phyloP scores from a whole-genome alignment of 2,888 invertebrate genomes.

The Cyclophora punctaria region DNA sequence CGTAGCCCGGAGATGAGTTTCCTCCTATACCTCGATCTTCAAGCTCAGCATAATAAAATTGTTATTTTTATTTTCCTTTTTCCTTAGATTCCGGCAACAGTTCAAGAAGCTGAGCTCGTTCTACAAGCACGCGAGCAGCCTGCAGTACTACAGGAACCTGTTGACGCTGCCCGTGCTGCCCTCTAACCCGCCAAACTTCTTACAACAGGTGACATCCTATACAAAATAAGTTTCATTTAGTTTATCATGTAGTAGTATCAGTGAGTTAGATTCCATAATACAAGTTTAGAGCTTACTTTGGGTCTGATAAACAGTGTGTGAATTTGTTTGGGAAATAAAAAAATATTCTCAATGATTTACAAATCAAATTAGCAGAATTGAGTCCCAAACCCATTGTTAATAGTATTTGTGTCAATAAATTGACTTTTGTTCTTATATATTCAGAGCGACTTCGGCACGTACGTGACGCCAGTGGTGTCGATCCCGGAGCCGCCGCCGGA shows the following conservation, averaged over 20 bases:
- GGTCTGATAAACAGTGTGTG: no score
- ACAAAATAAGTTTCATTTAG: no score
- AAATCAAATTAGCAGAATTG: no score
- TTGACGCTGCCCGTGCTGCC: conserved; percentile 95
- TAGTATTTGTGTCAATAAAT: background rate
- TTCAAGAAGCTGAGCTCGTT: conserved; percentile 92
- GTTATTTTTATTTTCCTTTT: background rate
- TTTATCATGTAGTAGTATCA: no score
- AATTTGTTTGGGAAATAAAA: no score
- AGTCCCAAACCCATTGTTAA: no score
- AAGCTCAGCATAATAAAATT: background rate
- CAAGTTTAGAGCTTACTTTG: no score
- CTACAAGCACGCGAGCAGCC: conserved; percentile 92
- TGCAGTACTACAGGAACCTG: conserved; percentile 98
- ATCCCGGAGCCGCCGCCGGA: conserved; percentile 82
- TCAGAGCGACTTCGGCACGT: conserved; percentile 93
- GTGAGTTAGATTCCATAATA: no score
- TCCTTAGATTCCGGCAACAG: conserved; percentile 86
- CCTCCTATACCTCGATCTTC: no score
- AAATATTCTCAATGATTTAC: no score
- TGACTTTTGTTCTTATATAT: conserved; percentile 2
- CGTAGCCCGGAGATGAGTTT: background rate
- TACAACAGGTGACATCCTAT: conserved; percentile 72
- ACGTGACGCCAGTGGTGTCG: conserved; percentile 94
- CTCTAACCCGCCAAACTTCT: conserved; percentile 95